A percentile compares a stretch with the other conserved stretches of the same genome.
Conservation (phyloP, 2,113 vertebrate species). For the Macaca nemestrina region DNA sequence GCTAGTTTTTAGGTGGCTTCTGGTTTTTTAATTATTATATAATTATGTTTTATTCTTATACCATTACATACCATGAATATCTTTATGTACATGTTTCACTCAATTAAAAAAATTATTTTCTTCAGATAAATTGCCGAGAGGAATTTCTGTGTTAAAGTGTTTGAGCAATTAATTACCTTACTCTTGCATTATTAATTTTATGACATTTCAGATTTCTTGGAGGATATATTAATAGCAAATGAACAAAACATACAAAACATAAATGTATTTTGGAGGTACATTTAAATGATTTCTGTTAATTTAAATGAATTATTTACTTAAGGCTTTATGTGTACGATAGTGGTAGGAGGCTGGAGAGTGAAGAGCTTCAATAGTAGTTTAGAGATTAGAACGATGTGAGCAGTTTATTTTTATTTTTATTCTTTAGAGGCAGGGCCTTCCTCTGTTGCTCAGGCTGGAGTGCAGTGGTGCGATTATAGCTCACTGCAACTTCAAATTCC, state of each 20-base stretch:
- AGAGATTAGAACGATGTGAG: background rate
- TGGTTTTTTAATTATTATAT: background rate
- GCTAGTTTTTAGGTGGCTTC: background rate
- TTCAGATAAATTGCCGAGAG: background rate
- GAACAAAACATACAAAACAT: background rate
- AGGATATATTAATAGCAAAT: background rate
- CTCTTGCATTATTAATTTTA: background rate
- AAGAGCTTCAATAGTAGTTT: background rate
- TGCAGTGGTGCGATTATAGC: no score
- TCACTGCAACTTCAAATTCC: no score
- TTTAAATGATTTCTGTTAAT: constrained; percentile 11
- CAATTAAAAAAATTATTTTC: constrained; percentile 6
- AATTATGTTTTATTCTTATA: background rate
- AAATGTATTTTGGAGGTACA: background rate
- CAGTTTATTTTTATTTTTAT: background rate
- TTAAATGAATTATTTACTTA: background rate
- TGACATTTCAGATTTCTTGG: background rate
- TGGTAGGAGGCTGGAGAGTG: background rate
- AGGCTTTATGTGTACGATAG: background rate
- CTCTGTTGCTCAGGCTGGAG: no score
- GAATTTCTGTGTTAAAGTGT: background rate
- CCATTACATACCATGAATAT: background rate
- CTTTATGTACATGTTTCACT: background rate
- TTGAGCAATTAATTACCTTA: background rate
- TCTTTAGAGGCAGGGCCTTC: no score